Percentiles rank a stretch among this genome's conserved stretches.
phyloP scores from a whole-genome alignment of 2,113 vertebrate species.

The Trematocara nigrifrons region DNA sequence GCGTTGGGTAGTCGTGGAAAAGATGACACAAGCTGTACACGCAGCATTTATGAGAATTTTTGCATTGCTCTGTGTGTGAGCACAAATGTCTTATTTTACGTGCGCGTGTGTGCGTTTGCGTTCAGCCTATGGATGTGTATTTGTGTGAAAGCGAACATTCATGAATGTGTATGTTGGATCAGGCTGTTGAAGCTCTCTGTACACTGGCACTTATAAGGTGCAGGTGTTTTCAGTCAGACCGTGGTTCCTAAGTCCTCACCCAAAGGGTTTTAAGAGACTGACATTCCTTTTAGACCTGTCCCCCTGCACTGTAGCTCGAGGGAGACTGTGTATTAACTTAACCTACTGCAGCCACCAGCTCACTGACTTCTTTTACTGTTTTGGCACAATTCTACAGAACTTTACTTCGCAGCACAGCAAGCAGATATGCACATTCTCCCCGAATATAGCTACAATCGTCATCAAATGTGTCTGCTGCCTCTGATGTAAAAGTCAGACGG shows the following conservation, averaged over 20 bases:
- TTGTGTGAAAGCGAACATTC: constrained; percentile 53
- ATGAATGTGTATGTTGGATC: constrained; percentile 61
- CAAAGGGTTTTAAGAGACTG: constrained; percentile 57
- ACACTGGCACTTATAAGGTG: constrained; percentile 37
- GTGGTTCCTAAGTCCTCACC: constrained; percentile 57
- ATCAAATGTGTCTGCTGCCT: neutral
- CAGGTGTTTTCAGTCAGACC: constrained; percentile 71
- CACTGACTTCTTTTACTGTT: constrained; percentile 15
- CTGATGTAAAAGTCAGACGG: constrained; percentile 12
- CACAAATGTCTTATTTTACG: constrained; percentile 7
- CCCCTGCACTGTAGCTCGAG: constrained; percentile 12
- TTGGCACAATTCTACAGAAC: neutral
- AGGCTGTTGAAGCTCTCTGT: constrained; percentile 42
- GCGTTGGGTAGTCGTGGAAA: constrained; percentile 33
- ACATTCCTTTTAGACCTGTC: constrained; percentile 57
- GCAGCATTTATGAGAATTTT: neutral
- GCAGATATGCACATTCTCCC: neutral
- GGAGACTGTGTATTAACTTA: neutral
- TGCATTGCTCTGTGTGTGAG: neutral
- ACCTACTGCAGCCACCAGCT: constrained; percentile 20
- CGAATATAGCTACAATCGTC: neutral
- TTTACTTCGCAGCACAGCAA: neutral
- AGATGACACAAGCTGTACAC: constrained; percentile 36
- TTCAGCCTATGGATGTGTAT: constrained; percentile 29
- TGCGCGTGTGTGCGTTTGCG: neutral